These are phyloP conservation scores for Timandra comae DNA, from an alignment of 2,888 invertebrate genomes.

Conservation along the genomic window DNA sequence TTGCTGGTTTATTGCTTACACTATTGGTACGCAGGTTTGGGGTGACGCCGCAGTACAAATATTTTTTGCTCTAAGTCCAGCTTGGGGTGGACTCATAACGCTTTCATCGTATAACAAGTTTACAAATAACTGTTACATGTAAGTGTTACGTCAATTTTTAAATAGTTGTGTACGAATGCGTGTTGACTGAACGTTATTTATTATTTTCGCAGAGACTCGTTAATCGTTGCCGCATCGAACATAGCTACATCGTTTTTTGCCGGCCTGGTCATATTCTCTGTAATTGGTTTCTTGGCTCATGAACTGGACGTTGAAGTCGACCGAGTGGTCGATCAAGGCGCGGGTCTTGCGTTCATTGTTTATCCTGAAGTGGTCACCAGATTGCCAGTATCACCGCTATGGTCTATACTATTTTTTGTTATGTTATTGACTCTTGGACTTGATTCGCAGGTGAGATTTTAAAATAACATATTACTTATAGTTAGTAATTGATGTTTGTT, in stretches of 20 bases:
- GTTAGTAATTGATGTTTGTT: no score
- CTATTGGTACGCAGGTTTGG: conserved; percentile 77
- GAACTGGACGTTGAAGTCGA: conserved; percentile 82
- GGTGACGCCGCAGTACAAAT: conserved; percentile 91
- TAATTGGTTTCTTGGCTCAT: conserved; percentile 88
- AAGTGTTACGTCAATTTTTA: conserved; percentile 31
- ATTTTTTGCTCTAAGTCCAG: conserved; percentile 90
- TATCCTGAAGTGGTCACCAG: conserved; percentile 89
- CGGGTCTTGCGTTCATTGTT: conserved; percentile 89
- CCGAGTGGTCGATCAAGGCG: conserved; percentile 84
- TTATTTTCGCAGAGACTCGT: conserved; percentile 77
- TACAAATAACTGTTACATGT: conserved; percentile 88
- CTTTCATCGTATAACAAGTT: conserved; percentile 91
- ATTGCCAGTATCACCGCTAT: conserved; percentile 86
- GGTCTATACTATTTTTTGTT: conserved; percentile 88
- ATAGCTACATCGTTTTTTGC: conserved; percentile 88
- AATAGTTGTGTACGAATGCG: not conserved
- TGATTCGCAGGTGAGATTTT: conserved; percentile 81
- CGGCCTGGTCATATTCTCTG: conserved; percentile 87
- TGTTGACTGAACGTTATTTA: conserved; percentile 3
- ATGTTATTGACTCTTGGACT: conserved; percentile 85
- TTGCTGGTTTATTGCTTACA: no score
- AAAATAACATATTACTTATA: no score
- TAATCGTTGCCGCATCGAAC: conserved; percentile 86
- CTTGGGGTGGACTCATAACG: conserved; percentile 92